Percentiles rank a stretch among this genome's conserved stretches.
Evolutionary conservation across 2,797 vertebrate genomes (phyloP).

Genomic region (Leptoclinus maculatus): DNA sequence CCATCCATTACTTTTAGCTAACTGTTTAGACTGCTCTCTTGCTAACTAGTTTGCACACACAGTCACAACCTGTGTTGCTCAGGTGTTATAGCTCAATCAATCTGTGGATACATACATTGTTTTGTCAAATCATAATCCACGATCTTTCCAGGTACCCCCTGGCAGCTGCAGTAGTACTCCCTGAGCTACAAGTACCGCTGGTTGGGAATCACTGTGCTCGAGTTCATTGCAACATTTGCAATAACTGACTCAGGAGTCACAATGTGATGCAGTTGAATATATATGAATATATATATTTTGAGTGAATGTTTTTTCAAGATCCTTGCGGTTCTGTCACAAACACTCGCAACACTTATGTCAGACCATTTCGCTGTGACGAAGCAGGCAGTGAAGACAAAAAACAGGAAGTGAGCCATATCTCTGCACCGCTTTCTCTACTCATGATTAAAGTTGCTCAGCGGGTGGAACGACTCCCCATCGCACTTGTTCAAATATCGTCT

Average conservation of each 20-base stretch:
- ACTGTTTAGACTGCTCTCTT: neutral
- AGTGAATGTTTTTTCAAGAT: conserved; percentile 1
- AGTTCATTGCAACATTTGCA: neutral
- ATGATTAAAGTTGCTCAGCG: conserved; percentile 17
- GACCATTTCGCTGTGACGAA: conserved; percentile 37
- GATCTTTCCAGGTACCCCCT: neutral
- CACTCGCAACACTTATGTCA: neutral
- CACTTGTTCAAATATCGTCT: conserved; percentile 6
- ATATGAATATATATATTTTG: neutral
- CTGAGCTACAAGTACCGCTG: neutral
- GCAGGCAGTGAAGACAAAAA: conserved; percentile 36
- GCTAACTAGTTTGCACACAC: neutral
- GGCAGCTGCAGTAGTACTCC: neutral
- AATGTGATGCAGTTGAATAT: neutral
- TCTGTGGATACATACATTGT: neutral
- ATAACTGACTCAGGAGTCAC: conserved; percentile 19
- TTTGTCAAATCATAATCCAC: neutral
- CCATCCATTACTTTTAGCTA: neutral
- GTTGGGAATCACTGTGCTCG: neutral
- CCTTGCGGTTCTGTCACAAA: conserved; percentile 14
- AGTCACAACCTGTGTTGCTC: neutral
- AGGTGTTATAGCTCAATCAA: neutral
- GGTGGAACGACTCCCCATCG: neutral
- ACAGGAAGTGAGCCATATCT: conserved; percentile 62
- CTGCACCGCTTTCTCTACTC: conserved; percentile 10